A percentile compares a stretch with the other conserved stretches of the same genome.
Conservation (phyloP, 2,113 vertebrate species). For the Bettongia penicillata region DNA sequence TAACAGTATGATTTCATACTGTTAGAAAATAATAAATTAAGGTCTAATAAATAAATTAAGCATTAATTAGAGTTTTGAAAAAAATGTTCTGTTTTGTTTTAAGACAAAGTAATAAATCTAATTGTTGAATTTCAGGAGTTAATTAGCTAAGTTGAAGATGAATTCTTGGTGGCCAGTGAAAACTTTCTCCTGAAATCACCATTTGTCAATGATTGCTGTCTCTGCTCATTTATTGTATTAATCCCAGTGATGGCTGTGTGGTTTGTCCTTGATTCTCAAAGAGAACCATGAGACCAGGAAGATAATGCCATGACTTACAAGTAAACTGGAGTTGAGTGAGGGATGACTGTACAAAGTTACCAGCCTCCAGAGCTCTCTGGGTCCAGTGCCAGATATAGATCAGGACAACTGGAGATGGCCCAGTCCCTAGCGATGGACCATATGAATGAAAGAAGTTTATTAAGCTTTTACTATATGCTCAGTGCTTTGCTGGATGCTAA, state of each 20-base stretch:
- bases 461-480: neutral
- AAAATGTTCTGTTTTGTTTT: neutral
- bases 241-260: no score
- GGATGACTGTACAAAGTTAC: no score
- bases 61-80: neutral
- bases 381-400: no score
- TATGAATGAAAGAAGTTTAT: neutral
- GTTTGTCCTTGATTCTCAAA: no score
- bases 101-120: neutral
- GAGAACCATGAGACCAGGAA: no score
- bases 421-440: neutral
- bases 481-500: neutral
- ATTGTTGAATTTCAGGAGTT: neutral
- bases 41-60: neutral
- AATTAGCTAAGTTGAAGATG: neutral
- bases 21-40: neutral
- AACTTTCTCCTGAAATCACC: neutral
- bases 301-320: no score
- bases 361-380: no score
- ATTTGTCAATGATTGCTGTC: neutral
- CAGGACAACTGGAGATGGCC: no score
- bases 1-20: neutral
- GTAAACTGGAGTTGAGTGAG: no score
- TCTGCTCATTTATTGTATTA: neutral
- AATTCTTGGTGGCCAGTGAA: neutral